Base-by-base conservation (phyloP, 64 coral and sea anemone species). In the Pocillopora verrucosa region DNA sequence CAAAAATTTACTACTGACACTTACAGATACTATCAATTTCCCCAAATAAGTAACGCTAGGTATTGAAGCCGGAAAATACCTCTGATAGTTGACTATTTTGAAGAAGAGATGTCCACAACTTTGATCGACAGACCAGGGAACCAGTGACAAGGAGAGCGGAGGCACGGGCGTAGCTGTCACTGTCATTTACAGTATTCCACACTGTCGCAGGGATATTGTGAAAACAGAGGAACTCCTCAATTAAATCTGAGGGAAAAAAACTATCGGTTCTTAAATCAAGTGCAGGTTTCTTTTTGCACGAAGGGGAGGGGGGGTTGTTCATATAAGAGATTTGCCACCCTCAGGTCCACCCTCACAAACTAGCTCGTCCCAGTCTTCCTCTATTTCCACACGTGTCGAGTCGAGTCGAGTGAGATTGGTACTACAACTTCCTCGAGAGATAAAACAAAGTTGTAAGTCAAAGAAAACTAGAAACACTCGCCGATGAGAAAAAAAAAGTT, bases 121-220 rank as follows among this genome's bases (percentile, higher is more conserved):
- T 26, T 83, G 67, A 30, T 63, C 85, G 59, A 88, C 91, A 93
- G 3, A 70, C 88, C 59, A 93, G 51, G 59, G 80, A 80, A 36
- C 91, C 83, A 87, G 93, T 76, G 6, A 87, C 36, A 13, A 19
- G 88, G 34, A 89, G 41, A 56, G 91, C 95, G 58, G 91, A 93
- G 14, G 95, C 87, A 45, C 95, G 92, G 14, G 93, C 95, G 26
- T 90, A 96, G 14, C 95, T 96, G 20, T 96, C 88, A 30, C 69
- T 73, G 25, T 96, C 95, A 74, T 75, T 75, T 36, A 88, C 73
- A 35, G 92, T 58, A 22, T 65, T 58, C 86, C 86, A 88, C 13
- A 88, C 75, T 2, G 65, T 36, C 22, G 34, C 26, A 26, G 72
- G 86, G 56, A 76, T 20, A 16, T 61, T 88, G 14, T 76, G 86